Conservation (phyloP, 2,888 invertebrate genomes). For the Rhingia rostrata region DNA sequence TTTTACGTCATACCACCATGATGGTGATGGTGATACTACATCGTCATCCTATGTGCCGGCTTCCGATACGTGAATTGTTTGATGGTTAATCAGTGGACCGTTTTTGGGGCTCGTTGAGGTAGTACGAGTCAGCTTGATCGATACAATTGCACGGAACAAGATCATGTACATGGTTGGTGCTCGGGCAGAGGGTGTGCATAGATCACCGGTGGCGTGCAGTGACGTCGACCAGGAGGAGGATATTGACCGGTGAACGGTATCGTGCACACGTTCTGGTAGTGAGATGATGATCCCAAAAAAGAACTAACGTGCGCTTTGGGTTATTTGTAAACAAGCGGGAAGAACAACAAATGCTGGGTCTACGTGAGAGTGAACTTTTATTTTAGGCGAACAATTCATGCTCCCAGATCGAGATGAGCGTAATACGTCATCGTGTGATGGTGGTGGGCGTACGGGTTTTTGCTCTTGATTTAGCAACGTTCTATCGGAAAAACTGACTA, state of each 20-base stretch:
- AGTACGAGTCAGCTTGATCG: slow-evolving; percentile 25
- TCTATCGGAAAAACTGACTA: slow-evolving; percentile 51
- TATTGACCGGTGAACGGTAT: slow-evolving; percentile 59
- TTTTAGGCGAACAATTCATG: slow-evolving; percentile 68
- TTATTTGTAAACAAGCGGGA: slow-evolving; percentile 43
- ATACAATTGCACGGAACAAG: slow-evolving; percentile 29
- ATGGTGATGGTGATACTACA: slow-evolving; percentile 32
- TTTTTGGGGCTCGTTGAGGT: slow-evolving; percentile 52
- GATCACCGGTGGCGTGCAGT: slow-evolving; percentile 12
- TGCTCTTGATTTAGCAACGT: slow-evolving; percentile 25
- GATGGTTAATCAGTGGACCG: slow-evolving; percentile 53
- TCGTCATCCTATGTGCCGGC: slow-evolving; percentile 7
- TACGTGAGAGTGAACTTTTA: slow-evolving; percentile 44
- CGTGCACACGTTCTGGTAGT: background rate
- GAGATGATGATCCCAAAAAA: slow-evolving; percentile 24
- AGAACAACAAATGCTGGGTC: background rate
- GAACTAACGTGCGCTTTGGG: background rate
- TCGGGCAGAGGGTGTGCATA: background rate
- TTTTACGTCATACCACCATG: slow-evolving; percentile 47
- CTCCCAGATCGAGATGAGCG: slow-evolving; percentile 51
- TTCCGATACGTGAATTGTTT: slow-evolving; percentile 50
- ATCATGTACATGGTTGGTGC: background rate
- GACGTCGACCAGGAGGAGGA: slow-evolving; percentile 53
- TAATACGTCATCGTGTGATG: slow-evolving; percentile 23
- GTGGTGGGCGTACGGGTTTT: slow-evolving; percentile 32